Evolutionary conservation across 2,888 invertebrate species (phyloP).

Genomic region (Drosophila neutralis): DNA sequence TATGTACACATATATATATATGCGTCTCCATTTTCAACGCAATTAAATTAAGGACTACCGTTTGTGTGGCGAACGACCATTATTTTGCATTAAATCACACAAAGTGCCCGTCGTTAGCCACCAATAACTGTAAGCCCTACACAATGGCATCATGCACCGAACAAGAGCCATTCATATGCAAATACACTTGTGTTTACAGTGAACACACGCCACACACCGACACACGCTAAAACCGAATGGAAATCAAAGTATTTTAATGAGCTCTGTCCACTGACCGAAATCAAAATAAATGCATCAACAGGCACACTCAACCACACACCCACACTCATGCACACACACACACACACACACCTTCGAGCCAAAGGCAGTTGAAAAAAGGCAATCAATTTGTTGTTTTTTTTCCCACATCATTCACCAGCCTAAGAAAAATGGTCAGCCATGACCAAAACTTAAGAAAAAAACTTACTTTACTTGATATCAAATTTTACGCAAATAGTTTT

Average conservation of each 20-base stretch:
- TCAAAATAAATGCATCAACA: constrained; percentile 14
- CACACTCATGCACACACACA: background rate
- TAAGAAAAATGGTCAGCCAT: background rate
- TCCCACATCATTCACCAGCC: background rate
- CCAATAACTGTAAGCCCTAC: constrained; percentile 8
- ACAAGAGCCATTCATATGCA: constrained; percentile 7
- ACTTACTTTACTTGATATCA: background rate
- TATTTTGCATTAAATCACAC: constrained; percentile 53
- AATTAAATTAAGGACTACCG: constrained; percentile 31
- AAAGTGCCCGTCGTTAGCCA: constrained; percentile 23
- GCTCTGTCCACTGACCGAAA: constrained; percentile 11
- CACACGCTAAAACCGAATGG: background rate
- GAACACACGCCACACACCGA: background rate
- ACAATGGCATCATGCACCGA: constrained; percentile 3
- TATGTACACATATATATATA: background rate
- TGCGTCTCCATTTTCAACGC: background rate
- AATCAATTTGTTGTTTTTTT: background rate
- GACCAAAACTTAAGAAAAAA: background rate
- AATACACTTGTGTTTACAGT: constrained; percentile 6
- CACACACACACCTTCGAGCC: background rate
- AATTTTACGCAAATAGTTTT: background rate
- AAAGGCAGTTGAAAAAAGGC: background rate
- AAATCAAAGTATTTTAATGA: constrained; percentile 20
- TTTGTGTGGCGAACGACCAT: constrained; percentile 29
- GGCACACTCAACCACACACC: background rate